Evolutionary conservation across 2,797 vertebrate genomes (phyloP).

Genomic region (Ficedula albicollis): DNA sequence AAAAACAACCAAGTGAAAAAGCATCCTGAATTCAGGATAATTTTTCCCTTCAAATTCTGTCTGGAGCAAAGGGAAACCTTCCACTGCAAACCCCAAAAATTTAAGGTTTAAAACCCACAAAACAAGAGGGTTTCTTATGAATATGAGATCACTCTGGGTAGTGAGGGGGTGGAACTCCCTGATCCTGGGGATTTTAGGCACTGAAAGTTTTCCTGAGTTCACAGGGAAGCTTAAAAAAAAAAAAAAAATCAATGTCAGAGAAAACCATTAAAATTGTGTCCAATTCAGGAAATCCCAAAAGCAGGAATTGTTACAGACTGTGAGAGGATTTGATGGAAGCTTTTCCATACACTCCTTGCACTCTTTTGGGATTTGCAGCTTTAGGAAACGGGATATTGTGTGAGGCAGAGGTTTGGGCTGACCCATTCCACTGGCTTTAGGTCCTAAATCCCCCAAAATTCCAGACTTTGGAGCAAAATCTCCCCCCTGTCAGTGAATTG

Average conservation of each 20-base stretch:
- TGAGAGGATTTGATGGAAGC: constrained; percentile 19
- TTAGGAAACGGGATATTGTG: constrained; percentile 43
- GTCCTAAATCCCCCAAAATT: neutral
- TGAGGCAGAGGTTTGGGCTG: neutral
- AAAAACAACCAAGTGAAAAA: rapidly evolving
- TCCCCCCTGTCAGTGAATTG: neutral
- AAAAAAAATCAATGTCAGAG: neutral
- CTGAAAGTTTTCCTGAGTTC: neutral
- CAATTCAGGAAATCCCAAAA: neutral
- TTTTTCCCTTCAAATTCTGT: neutral
- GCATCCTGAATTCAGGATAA: rapidly evolving
- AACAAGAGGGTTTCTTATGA: neutral
- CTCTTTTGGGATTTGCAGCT: neutral
- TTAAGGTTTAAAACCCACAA: neutral
- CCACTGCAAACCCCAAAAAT: neutral
- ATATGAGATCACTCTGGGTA: neutral
- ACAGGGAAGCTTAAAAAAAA: neutral
- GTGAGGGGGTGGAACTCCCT: neutral
- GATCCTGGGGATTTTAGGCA: neutral
- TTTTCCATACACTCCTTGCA: neutral
- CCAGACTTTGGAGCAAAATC: neutral
- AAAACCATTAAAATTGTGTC: neutral
- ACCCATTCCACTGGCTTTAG: neutral
- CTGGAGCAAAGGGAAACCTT: neutral
- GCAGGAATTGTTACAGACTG: neutral